Evolutionary conservation across 2,113 vertebrate genomes (phyloP), one percentile per base, ranked within the genome.

Genomic region (Trochalopteron elliotii): DNA sequence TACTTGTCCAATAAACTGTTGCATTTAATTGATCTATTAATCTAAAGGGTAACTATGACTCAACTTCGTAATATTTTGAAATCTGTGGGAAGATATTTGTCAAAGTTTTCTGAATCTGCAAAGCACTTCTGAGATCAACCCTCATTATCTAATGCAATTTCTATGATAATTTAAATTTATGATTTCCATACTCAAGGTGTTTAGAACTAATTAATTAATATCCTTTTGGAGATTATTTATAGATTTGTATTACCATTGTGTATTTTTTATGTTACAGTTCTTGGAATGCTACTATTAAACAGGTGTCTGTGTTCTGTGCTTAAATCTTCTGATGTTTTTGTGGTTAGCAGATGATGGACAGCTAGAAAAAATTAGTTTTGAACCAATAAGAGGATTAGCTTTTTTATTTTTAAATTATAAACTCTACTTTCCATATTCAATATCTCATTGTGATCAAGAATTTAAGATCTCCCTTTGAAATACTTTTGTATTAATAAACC

Each of bases 391-490:
- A 91, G 40, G 4, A 24, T 23, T 68, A 27, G 9, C 17, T 67
- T 57, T 23, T 55, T 89, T 47, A 68, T 70, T 96, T 92, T 95
- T 56, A 59, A 89, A 67, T 74, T 84, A 74, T 42, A 77, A 63
- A 68, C 72, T 92, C 55, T 44, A 25, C 22, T 45, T 83, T 91
- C 56, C 10, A 2, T 63, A 72, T 94, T 94, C 69, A 75, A 17
- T 61, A 57, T 76, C 91, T 95, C 40, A 82, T 78, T 81, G 69
- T 78, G 52, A 92, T 95, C 65, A 94, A 83, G 83, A 91, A 89
- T 96, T 90, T 50, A 91, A 96, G 80, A 92, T 83, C 67, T 93
- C 64, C 44, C 76, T 96, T 95, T 95, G 92, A 96, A 96, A 95
- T 74, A 59, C 45, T 72, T 68, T 83, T 75, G 27, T 72, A 93